A percentile compares a stretch with the other conserved stretches of the same genome.
phyloP scores from a whole-genome alignment of 2,888 invertebrate species.

The Lycocerus yunnanus region DNA sequence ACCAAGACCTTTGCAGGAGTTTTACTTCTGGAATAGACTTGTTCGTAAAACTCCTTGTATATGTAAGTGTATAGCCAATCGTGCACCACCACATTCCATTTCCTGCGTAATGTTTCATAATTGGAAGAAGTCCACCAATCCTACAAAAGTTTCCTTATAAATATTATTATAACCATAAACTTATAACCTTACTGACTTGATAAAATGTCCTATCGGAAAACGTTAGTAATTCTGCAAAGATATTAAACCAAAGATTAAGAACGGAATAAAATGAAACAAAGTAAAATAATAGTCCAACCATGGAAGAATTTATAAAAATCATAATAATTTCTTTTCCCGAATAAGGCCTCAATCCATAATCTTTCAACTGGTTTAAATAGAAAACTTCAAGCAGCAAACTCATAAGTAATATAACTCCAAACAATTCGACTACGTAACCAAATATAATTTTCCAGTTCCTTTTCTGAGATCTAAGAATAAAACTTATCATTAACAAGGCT shows the following conservation, averaged over 20 bases:
- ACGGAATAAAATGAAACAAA: constrained; percentile 73
- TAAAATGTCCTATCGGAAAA: constrained; percentile 88
- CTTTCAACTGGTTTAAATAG: constrained; percentile 59
- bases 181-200: constrained; percentile 57
- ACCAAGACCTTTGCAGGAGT: constrained; percentile 65
- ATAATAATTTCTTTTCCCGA: constrained; percentile 60
- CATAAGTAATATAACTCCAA: constrained; percentile 76
- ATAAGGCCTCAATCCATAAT: constrained; percentile 59
- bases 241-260: constrained; percentile 90
- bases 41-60: constrained; percentile 70
- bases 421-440: constrained; percentile 73
- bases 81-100: constrained; percentile 94
- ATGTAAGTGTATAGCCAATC: constrained; percentile 93
- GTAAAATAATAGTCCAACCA: constrained; percentile 70
- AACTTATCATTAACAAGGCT: neutral
- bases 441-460: constrained; percentile 78
- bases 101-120: constrained; percentile 83
- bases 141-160: constrained; percentile 54
- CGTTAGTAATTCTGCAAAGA: constrained; percentile 83
- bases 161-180: neutral
- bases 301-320: constrained; percentile 71
- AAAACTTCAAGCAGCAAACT: constrained; percentile 82
- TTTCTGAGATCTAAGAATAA: constrained; percentile 64
- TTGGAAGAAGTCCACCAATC: constrained; percentile 94
- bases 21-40: constrained; percentile 56